Evolutionary conservation across 2,113 vertebrate species (phyloP).

Genomic region (Camelus bactrianus): DNA sequence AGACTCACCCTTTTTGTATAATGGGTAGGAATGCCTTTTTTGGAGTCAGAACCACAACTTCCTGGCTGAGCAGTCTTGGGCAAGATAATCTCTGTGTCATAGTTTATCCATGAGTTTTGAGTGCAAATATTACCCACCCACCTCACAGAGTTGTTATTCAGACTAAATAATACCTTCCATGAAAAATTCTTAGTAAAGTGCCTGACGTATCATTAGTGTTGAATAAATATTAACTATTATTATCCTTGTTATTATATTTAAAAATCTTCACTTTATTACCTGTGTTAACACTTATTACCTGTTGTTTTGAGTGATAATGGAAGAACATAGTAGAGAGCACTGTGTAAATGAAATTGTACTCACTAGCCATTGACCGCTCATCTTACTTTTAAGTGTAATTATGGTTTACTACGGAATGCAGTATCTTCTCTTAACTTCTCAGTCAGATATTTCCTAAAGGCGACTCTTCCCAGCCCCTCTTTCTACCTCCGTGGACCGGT

Average conservation of each 20-base stretch:
- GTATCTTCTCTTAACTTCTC: conserved; percentile 3
- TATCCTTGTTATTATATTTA: neutral
- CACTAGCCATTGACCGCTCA: neutral
- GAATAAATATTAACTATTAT: neutral
- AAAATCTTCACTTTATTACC: neutral
- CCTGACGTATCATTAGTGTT: neutral
- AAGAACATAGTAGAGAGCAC: neutral
- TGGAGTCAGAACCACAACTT: neutral
- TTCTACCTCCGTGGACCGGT: neutral
- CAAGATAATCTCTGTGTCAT: neutral
- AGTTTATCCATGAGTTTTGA: neutral
- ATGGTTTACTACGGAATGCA: neutral
- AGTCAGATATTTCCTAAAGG: neutral
- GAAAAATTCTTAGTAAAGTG: neutral
- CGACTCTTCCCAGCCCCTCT: neutral
- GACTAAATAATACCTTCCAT: neutral
- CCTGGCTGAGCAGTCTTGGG: neutral
- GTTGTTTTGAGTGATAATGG: neutral
- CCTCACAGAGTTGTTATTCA: neutral
- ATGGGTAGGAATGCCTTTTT: neutral
- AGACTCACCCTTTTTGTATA: neutral
- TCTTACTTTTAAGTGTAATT: neutral
- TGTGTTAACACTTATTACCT: neutral
- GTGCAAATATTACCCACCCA: neutral
- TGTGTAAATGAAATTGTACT: neutral